Evolutionary conservation across 1,140 invertebrate species (phyloP), one percentile per base, ranked within the genome.

Genomic region (Atopsyche davidsoni): DNA sequence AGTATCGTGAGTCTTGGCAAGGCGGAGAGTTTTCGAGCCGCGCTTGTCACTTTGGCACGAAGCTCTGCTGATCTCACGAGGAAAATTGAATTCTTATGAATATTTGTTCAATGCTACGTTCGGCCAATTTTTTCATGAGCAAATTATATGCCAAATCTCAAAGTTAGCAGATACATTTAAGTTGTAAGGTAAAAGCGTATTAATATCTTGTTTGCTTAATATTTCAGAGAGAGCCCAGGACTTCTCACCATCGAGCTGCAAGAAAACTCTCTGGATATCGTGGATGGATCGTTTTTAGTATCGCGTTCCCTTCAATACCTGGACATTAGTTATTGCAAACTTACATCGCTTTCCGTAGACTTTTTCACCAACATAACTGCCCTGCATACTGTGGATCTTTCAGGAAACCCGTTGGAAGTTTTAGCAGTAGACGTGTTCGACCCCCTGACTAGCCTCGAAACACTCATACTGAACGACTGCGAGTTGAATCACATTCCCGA

Each of bases 191-290:
- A n/a, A n/a, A n/a, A n/a, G n/a, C n/a, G n/a, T n/a, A n/a, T n/a
- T n/a, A n/a, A n/a, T n/a, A n/a, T n/a, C n/a, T n/a, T n/a, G n/a
- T n/a, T 10, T 22, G 18, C 1, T 45, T 23, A 31, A 22, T 3
- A 38, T 74, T 75, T 44, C 76, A 86, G 83, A 52, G 80, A 83
- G 61, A 80, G 75, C 49, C 77, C 77, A 7, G 82, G 83, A 6
- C 68, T 86, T 21, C 78, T 85, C 42, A 82, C 80, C 11, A 66
- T 86, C 31, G 82, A 85, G 58, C 69, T 86, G 10, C 81, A 85
- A 62, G 76, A 79, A 54, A 86, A 85, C 13, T 31, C 80, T 0
- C 59, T 86, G 46, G 65, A 72, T 42, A 64, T 72, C 23, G 73
- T 83, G 3, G 72, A 79, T 9, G 81, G 78, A n/a, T 73, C 77